Evolutionary conservation across 2,888 invertebrate species (phyloP), one percentile per base, ranked within the genome.

Genomic region (Andricus quercusramuli): DNA sequence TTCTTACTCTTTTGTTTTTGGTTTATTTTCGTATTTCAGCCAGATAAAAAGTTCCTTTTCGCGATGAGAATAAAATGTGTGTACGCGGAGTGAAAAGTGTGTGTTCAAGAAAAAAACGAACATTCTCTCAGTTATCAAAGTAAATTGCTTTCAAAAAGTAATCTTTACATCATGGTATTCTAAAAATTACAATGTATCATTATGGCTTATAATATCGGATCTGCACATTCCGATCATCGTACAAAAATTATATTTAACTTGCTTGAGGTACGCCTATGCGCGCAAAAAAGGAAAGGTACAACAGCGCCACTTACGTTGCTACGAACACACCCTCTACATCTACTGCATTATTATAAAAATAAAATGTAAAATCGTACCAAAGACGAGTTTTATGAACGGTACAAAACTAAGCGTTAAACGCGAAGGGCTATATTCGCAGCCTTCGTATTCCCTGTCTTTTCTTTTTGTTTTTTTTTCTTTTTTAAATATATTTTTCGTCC

Each of bases 361-460:
- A 92, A 92, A 91, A 91, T 91, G 90, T 91, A 91, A 92, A 90
- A 91, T 90, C 90, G 90, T 91, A 92, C 91, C 90, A 90, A 88
- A 88, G 85, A 86, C 88, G 88, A 86, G 85, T 86, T 86, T 83
- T 82, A 80, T 82, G 84, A 83, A 83, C 83, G 84, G 82, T 82
- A 74, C 56, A 74, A 74, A 74, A 74, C 74, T 74, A 74, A 74
- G 74, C 74, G 74, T 74, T 74, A 74, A 56, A 74, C 56, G 74
- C 74, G 74, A 74, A 74, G 51, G 74, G 51, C 74, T 56, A 56
- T 51, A 51, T 74, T 74, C 74, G 74, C 32, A 25, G 74, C 56
- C 51, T 32, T 74, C 74, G 79, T 74, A 79, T 77, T 80, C 79
- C 65, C 78, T 47, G 51, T 67, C 67, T 56, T 66, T 66, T 25